These are phyloP conservation scores for Guaruba guarouba DNA, from an alignment of 2,113 vertebrate genomes.

Conservation along the genomic window DNA sequence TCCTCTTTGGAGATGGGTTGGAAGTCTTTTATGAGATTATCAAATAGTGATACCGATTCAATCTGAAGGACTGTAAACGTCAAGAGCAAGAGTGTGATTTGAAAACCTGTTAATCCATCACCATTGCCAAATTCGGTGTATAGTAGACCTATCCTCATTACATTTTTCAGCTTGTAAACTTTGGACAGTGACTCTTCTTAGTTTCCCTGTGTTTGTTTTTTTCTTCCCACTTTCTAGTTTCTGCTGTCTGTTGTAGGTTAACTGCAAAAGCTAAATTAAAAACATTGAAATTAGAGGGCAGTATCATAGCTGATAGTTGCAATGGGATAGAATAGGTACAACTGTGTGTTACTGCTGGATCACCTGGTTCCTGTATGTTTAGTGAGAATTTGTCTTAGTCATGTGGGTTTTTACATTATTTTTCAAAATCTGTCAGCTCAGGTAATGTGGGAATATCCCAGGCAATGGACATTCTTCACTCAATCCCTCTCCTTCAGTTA, in stretches of 20 bases:
- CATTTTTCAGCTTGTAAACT: not conserved
- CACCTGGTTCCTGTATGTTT: not conserved
- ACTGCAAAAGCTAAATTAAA: not conserved
- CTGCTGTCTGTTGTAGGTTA: not conserved
- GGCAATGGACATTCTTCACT: not conserved
- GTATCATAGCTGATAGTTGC: not conserved
- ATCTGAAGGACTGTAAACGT: not conserved
- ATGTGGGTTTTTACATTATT: not conserved
- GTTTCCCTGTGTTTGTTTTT: not conserved
- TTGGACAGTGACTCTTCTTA: not conserved
- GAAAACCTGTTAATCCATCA: not conserved
- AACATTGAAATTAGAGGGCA: not conserved
- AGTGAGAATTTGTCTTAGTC: not conserved
- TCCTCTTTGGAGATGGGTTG: not conserved
- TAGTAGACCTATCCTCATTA: rapidly evolving
- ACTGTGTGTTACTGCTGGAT: not conserved
- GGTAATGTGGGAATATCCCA: not conserved
- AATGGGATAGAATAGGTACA: not conserved
- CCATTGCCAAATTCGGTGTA: not conserved
- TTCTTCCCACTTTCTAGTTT: not conserved
- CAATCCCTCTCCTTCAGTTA: not conserved
- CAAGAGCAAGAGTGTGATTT: not conserved
- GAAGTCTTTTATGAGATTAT: not conserved
- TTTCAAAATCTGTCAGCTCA: not conserved
- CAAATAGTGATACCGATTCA: not conserved